phyloP scores from a whole-genome alignment of 1,140 invertebrate genomes.

The Sarcophaga peregrina region DNA sequence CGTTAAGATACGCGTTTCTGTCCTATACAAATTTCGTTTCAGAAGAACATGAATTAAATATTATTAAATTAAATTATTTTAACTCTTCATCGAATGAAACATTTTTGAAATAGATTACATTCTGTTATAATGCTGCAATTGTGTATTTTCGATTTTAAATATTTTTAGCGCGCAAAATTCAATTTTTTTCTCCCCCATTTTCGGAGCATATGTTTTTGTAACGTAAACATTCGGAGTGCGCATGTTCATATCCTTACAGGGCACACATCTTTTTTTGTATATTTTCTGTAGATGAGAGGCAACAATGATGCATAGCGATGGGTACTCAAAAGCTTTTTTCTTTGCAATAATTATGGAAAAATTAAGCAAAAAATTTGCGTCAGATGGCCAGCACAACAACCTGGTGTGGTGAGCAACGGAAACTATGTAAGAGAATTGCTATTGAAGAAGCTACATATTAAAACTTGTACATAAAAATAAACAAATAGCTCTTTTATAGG shows the following conservation, averaged over 20 bases:
- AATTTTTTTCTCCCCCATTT: background rate
- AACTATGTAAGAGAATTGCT: too few relatives aligned
- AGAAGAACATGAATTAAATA: too few relatives aligned
- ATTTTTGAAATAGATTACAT: too few relatives aligned
- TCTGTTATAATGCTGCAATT: background rate
- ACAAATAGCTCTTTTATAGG: too few relatives aligned
- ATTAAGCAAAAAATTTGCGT: background rate
- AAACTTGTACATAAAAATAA: too few relatives aligned
- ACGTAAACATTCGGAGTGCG: background rate
- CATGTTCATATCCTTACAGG: background rate
- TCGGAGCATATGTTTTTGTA: background rate
- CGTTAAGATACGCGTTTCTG: too few relatives aligned
- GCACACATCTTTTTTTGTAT: background rate
- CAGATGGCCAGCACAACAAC: background rate
- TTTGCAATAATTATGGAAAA: background rate
- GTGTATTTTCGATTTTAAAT: background rate
- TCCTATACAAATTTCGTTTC: too few relatives aligned
- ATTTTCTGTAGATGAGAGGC: background rate
- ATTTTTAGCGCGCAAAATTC: background rate
- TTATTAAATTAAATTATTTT: too few relatives aligned
- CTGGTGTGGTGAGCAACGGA: background rate
- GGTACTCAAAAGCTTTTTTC: background rate
- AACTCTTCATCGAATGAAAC: too few relatives aligned
- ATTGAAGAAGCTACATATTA: too few relatives aligned
- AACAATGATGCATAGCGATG: background rate